Conservation (phyloP, 1,140 invertebrate genomes). For the Camponotus floridanus region DNA sequence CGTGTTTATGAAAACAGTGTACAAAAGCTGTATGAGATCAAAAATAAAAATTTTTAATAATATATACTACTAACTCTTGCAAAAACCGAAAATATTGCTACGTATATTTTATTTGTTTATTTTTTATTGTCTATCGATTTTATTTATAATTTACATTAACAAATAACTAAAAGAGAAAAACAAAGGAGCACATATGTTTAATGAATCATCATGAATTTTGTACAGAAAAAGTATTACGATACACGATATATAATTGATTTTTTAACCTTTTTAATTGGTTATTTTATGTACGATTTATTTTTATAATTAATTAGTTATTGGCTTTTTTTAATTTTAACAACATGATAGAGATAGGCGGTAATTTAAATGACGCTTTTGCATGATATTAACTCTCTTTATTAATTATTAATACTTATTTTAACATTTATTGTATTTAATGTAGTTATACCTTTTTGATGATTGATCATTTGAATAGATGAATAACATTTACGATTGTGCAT, state of each 20-base stretch:
- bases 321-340: neutral
- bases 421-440: neutral
- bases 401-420: neutral
- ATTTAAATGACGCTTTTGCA: neutral
- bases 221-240: neutral
- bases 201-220: neutral
- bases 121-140: neutral
- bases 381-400: neutral
- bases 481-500: conserved; percentile 24
- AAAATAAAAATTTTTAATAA: conserved; percentile 14
- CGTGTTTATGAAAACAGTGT: neutral
- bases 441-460: neutral
- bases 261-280: neutral
- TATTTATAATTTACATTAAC: neutral
- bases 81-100: neutral
- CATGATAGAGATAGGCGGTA: neutral
- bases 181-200: neutral
- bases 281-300: neutral
- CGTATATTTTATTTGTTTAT: neutral
- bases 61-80: neutral
- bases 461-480: neutral
- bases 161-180: neutral
- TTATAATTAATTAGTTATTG: neutral
- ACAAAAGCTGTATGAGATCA: neutral
- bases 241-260: too few relatives aligned